Base-by-base conservation (phyloP, 23 tunicate genomes). In the Phallusia fumigata region DNA sequence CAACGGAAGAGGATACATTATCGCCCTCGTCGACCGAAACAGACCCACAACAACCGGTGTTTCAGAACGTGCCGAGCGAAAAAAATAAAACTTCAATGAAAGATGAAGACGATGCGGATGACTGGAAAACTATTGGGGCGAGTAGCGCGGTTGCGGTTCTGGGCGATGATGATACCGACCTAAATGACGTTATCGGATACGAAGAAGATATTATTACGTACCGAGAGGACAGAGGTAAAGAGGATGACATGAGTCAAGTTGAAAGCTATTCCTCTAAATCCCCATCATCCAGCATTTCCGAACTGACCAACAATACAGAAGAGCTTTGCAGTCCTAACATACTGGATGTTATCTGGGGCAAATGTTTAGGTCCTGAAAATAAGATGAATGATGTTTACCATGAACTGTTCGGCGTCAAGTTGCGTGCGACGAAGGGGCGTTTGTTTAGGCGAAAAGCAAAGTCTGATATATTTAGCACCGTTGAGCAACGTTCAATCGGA, bases 291-390 rank as follows among this genome's bases (percentile, higher is more conserved):
- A 83, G 88, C 64, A 32, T 87, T 15, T 92, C 97, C 18, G 84
- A 86, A 79, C 53, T 87, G 35, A 86, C 91, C 22, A 88, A 86
- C 85, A 84, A 92, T 64, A 92, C 97, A 12, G 97, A 92, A 0
- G 91, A 87, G 45, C 84, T 92, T 24, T 87, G 88, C 65, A 83
- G 75, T 49, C 87, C 91, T 5, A 83, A 92, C 65, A 87, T 87
- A 32, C 36, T 92, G n/a, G 88, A 92, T 22, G 87, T 88, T 30
- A 83, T 89, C 31, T 86, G 87, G 90, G 53, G 85, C 19, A 80
- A 87, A 47, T 35, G 74, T 22, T 50, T 83, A n/a, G 86, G 76
- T 19, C 73, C 52, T 24, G 86, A 74, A 15, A 51, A 75, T 75
- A 1, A 8, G 13, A 58, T 58, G 31, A 33, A 31, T 30, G 84